Evolutionary conservation across 2,113 vertebrate genomes (phyloP), one percentile per base, ranked within the genome.

Genomic region (Phoenicopterus ruber): DNA sequence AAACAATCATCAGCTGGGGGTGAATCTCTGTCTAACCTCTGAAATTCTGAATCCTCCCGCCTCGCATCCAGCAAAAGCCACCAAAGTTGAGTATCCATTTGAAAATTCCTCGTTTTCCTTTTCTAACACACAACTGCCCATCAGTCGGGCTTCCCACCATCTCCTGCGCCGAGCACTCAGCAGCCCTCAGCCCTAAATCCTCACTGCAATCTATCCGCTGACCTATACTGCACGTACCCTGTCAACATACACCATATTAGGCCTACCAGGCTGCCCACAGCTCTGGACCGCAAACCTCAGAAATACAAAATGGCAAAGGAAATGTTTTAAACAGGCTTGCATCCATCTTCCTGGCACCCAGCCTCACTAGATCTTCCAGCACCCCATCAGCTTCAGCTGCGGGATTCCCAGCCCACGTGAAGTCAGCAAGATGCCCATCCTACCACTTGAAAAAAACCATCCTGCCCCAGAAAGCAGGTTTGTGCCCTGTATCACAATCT

Each of bases 211-310:
- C 47, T 11, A 10, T 2, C 14, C 1, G 1, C 54, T 21, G 40
- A 25, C 52, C 52, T 14, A 5, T 1, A 11, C 44, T 4, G 10
- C 32, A 25, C 10, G 4, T 3, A 54, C 17, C 25, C 29, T 15
- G 31, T n/a, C 21, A 28, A 5, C 0, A 1, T 2, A 24, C 49
- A 21, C 22, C 4, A 2, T 5, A 13, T 24, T 8, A 57, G 29
- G 20, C n/a, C 46, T 17, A 17, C 16, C 34, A 67, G 67, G 32
- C 70, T 59, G 42, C 71, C 28, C 34, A 29, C 13, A 6, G 61
- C 66, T 70, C 49, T 0, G 0, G 24, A 17, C 25, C 59, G 63
- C 54, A 46, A 14, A 62, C 15, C 70, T 52, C 74, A 59, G 38
- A 31, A 55, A 36, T 7, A 40, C 7, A 26, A 65, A 81, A 59